A percentile compares a stretch with the other conserved stretches of the same genome.
phyloP scores from a whole-genome alignment of 2,888 invertebrate species.

The Meteorus colon region DNA sequence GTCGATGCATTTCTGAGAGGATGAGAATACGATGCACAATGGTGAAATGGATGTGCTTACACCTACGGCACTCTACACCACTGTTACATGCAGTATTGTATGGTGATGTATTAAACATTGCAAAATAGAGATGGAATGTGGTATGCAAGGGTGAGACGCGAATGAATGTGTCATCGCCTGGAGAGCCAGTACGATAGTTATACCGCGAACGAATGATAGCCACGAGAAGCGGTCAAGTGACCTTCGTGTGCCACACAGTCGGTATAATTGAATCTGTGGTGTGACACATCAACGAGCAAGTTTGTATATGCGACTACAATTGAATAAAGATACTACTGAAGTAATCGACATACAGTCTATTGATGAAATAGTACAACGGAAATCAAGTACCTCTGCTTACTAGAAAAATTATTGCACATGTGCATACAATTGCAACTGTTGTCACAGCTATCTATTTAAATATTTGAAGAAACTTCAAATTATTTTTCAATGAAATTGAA shows the following conservation, averaged over 20 bases:
- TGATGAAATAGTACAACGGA: too few species aligned
- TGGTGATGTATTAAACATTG: constrained; percentile 49
- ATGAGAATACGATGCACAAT: constrained; percentile 44
- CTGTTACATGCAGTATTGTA: not conserved
- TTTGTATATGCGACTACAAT: too few species aligned
- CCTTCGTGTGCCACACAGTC: not conserved
- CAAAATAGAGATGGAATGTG: not conserved
- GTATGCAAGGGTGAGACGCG: not conserved
- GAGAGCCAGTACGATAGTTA: constrained; percentile 1
- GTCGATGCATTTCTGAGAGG: constrained; percentile 46
- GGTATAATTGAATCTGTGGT: too few species aligned
- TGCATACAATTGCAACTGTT: too few species aligned
- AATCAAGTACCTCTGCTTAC: too few species aligned
- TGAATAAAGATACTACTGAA: too few species aligned
- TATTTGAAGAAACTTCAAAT: too few species aligned
- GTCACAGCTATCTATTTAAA: too few species aligned
- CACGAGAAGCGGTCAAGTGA: not conserved
- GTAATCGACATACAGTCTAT: too few species aligned
- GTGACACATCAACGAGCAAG: too few species aligned
- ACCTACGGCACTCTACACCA: not conserved
- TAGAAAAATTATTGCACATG: too few species aligned
- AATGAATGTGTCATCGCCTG: constrained; percentile 7
- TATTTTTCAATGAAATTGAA: too few species aligned
- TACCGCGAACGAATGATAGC: not conserved
- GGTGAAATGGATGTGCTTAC: constrained; percentile 37